Conservation (phyloP, 2,797 vertebrate species). For the Morus bassanus region DNA sequence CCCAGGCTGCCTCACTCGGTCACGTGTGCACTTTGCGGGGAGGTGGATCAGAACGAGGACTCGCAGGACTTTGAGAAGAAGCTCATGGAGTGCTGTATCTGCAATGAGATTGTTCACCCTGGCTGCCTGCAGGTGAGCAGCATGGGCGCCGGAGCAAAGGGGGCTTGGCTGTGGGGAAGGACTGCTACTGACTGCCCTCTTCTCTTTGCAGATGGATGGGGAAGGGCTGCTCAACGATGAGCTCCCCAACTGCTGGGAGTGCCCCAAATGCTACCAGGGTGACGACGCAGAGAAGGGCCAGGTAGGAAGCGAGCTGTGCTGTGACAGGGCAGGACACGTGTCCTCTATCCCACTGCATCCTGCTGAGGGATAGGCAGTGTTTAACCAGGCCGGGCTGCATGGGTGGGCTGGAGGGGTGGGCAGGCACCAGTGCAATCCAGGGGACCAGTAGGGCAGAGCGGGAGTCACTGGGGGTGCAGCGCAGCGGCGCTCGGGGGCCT, state of each 20-base stretch:
- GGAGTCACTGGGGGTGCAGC: no score
- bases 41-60: slow-evolving; percentile 87
- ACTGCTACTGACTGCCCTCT: neutral
- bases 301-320: slow-evolving; percentile 72
- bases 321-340: fast-evolving
- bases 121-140: slow-evolving; percentile 88
- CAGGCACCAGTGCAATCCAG: no score
- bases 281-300: slow-evolving; percentile 81
- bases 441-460: neutral
- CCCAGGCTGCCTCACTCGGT: slow-evolving; percentile 94
- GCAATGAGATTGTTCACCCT: slow-evolving; percentile 92
- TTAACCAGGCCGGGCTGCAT: neutral
- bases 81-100: slow-evolving; percentile 98
- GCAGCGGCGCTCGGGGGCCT: fast-evolving
- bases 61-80: slow-evolving; percentile 84
- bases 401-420: neutral
- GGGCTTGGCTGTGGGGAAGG: neutral
- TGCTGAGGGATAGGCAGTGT: neutral
- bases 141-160: fast-evolving
- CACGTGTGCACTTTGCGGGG: slow-evolving; percentile 90
- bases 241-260: slow-evolving; percentile 97
- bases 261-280: slow-evolving; percentile 91
- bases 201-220: slow-evolving; percentile 82
- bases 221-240: slow-evolving; percentile 92
- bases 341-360: neutral